These are phyloP conservation scores for Axea sp. DNA, from an alignment of 2,888 invertebrate species.

Conservation along the genomic window DNA sequence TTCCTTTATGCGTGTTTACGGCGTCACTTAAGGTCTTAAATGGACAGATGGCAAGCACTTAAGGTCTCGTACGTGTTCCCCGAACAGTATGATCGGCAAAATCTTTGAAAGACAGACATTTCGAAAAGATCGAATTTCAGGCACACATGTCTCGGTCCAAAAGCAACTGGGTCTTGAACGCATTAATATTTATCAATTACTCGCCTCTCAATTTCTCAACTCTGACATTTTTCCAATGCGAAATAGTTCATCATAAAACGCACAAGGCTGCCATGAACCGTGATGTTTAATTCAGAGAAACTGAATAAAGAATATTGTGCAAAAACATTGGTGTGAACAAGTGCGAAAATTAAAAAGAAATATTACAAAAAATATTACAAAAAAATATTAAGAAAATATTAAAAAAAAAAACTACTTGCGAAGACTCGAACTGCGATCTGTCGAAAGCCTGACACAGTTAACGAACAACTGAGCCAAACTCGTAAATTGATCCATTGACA, in stretches of 20 bases:
- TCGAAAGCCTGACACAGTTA: too few relatives aligned
- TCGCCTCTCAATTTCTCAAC: constrained; percentile 41
- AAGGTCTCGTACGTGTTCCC: constrained; percentile 63
- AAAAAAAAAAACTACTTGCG: too few relatives aligned
- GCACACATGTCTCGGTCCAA: constrained; percentile 31
- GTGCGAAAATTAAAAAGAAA: too few relatives aligned
- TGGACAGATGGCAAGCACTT: constrained; percentile 71
- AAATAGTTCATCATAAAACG: constrained; percentile 50
- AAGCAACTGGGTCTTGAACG: constrained; percentile 20
- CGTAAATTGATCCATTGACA: too few relatives aligned
- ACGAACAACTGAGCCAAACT: too few relatives aligned
- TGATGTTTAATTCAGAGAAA: constrained; percentile 52
- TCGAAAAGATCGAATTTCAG: constrained; percentile 60
- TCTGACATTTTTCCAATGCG: constrained; percentile 50
- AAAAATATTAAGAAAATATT: too few relatives aligned
- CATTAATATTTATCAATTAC: constrained; percentile 57
- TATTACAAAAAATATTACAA: too few relatives aligned
- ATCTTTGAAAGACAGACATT: constrained; percentile 46
- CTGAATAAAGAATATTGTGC: too few relatives aligned
- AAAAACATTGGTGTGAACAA: too few relatives aligned
- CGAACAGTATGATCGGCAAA: constrained; percentile 39
- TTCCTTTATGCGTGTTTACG: constrained; percentile 32
- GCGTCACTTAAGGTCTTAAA: constrained; percentile 47
- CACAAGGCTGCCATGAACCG: constrained; percentile 23
- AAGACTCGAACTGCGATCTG: too few relatives aligned